A percentile compares a stretch with the other conserved stretches of the same genome.
These are phyloP conservation scores for Mesocentrotus franciscanus DNA, from an alignment of 53 echinoderm and acorn worm genomes.

Conservation along the genomic window DNA sequence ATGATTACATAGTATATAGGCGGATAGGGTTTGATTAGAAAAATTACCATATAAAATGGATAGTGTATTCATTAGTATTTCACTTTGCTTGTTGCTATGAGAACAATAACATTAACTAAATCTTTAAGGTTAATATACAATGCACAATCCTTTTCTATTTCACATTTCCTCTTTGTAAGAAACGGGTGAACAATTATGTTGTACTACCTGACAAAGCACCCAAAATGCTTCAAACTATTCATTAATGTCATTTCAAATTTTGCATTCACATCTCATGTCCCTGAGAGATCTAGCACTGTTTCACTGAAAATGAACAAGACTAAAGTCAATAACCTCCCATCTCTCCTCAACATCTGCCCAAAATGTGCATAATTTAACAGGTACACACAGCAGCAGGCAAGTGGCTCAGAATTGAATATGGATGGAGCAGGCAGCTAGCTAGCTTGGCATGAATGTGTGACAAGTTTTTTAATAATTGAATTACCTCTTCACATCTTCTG, in stretches of 20 bases:
- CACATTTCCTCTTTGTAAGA: not conserved
- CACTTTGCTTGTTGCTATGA: too few relatives aligned
- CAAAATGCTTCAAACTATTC: not conserved
- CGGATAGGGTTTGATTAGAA: too few relatives aligned
- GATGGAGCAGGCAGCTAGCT: not conserved
- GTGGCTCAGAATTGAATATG: not conserved
- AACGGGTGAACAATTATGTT: not conserved
- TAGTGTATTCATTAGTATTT: too few relatives aligned
- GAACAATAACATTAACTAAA: too few relatives aligned
- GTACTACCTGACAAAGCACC: not conserved
- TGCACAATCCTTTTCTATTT: not conserved
- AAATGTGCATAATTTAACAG: slow-evolving; percentile 36
- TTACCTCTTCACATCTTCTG: not conserved
- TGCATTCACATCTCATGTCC: not conserved
- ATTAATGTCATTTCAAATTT: not conserved
- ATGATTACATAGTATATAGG: too few relatives aligned
- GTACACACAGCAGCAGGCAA: slow-evolving; percentile 3
- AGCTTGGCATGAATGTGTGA: not conserved
- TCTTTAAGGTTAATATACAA: too few relatives aligned
- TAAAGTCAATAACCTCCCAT: slow-evolving; percentile 18
- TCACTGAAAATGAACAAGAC: not conserved
- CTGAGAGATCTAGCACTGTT: not conserved
- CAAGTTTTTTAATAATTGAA: not conserved
- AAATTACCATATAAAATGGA: too few relatives aligned
- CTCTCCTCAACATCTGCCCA: not conserved